These are phyloP conservation scores for Eurytoma adleriae DNA, from an alignment of 2,888 invertebrate species.

Conservation along the genomic window DNA sequence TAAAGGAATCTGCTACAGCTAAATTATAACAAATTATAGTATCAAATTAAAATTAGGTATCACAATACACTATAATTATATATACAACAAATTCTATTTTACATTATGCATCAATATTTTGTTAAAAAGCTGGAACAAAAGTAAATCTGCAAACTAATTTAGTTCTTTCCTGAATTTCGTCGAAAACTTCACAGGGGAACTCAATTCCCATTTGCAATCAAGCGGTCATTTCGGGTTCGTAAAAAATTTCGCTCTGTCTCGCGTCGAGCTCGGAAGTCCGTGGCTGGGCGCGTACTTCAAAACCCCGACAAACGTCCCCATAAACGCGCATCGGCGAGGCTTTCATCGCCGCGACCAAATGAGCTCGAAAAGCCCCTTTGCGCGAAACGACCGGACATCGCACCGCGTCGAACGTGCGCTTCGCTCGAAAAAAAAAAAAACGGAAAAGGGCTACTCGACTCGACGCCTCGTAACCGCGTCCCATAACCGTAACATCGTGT, in stretches of 20 bases:
- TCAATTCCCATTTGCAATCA: no score
- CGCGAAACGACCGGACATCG: background rate
- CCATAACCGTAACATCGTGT: conserved; percentile 47
- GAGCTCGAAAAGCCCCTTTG: conserved; percentile 7
- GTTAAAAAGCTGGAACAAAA: no score
- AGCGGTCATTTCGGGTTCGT: background rate
- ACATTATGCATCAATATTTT: no score
- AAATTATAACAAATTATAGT: no score
- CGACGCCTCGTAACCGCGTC: conserved; percentile 34
- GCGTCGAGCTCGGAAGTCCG: background rate
- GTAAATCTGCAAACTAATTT: no score
- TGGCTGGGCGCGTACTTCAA: conserved; percentile 1
- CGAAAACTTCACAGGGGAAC: no score
- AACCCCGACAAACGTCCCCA: conserved; percentile 5
- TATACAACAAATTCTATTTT: no score
- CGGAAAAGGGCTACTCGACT: background rate
- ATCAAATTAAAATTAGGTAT: no score
- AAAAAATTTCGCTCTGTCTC: conserved; percentile 2
- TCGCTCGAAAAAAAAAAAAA: background rate
- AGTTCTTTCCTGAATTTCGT: no score
- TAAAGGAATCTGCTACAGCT: no score
- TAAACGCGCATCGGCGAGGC: background rate
- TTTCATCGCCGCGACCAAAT: conserved; percentile 16
- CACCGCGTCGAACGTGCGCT: no score
- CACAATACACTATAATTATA: no score